Evolutionary conservation across 2,888 invertebrate genomes (phyloP).

Genomic region (Sinohyriopsis cumingii): DNA sequence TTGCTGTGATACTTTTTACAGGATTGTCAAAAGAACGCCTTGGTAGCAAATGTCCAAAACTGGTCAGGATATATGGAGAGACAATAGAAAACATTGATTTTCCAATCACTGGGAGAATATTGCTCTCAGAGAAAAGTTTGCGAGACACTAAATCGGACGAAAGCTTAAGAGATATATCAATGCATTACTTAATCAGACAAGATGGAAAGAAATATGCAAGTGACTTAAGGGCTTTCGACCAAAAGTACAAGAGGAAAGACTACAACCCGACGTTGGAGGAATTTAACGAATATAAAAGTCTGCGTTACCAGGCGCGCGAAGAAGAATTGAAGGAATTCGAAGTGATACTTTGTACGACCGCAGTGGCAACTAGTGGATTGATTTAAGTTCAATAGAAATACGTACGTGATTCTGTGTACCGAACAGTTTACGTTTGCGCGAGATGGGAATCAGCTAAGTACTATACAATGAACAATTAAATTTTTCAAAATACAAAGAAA

Average conservation of each 20-base stretch:
- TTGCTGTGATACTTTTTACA: slow-evolving; percentile 2
- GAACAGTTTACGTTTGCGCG: no score
- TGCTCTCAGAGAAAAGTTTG: slow-evolving; percentile 27
- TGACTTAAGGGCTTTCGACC: slow-evolving; percentile 24
- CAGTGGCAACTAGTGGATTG: slow-evolving; percentile 18
- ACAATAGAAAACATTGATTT: slow-evolving; percentile 52
- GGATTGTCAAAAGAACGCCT: slow-evolving; percentile 34
- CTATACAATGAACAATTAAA: no score
- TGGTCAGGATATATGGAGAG: slow-evolving; percentile 60
- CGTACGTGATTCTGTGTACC: no score
- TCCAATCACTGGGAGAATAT: slow-evolving; percentile 53
- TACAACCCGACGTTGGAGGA: slow-evolving; percentile 12
- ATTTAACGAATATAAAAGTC: slow-evolving; percentile 26
- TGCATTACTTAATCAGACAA: slow-evolving; percentile 48
- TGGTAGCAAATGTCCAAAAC: slow-evolving; percentile 38
- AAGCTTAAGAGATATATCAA: slow-evolving; percentile 24
- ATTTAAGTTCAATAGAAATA: no score
- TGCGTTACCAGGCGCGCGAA: slow-evolving; percentile 34
- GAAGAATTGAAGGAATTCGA: slow-evolving; percentile 42
- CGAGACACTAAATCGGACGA: slow-evolving; percentile 24
- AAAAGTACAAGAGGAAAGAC: slow-evolving; percentile 17
- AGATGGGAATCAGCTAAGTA: no score
- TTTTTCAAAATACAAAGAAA: no score
- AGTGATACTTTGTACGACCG: slow-evolving; percentile 54
- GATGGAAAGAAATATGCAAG: slow-evolving; percentile 21